phyloP scores from a whole-genome alignment of 2,113 vertebrate species.

The Hemibagrus wyckioides region DNA sequence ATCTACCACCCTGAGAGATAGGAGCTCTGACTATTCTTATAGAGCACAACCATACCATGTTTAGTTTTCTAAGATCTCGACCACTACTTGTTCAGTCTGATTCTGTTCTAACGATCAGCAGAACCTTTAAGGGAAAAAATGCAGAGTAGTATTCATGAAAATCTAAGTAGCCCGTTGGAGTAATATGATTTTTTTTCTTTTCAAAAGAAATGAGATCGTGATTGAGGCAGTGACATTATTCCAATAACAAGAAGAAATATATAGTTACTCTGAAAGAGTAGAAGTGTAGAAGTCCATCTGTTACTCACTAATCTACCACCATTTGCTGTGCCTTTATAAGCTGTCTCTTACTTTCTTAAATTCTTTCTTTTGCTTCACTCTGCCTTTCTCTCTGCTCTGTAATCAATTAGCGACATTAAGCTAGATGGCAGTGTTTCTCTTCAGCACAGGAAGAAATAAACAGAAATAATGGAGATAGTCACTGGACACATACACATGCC shows the following conservation, averaged over 20 bases:
- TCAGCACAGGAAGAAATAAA: conserved; percentile 21
- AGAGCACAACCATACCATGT: background rate
- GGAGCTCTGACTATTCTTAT: background rate
- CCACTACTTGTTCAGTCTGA: background rate
- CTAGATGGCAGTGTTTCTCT: conserved; percentile 67
- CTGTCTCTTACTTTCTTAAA: background rate
- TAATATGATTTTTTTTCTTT: background rate
- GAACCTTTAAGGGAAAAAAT: background rate
- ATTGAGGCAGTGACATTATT: background rate
- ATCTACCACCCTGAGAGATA: background rate
- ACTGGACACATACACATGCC: conserved; percentile 19
- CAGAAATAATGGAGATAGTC: conserved; percentile 4
- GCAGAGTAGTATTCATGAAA: background rate
- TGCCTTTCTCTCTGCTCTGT: conserved; percentile 23
- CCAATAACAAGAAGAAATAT: background rate
- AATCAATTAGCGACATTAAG: conserved; percentile 54
- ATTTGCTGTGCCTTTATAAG: background rate
- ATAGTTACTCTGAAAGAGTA: background rate
- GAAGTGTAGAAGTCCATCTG: too few relatives aligned
- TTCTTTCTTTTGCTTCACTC: background rate
- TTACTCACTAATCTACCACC: conserved; percentile 4
- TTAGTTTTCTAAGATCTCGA: background rate
- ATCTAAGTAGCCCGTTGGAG: background rate
- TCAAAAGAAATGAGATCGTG: background rate
- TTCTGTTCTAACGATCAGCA: background rate